Conservation (phyloP, 2,888 invertebrate species). For the Agyllia agylla region DNA sequence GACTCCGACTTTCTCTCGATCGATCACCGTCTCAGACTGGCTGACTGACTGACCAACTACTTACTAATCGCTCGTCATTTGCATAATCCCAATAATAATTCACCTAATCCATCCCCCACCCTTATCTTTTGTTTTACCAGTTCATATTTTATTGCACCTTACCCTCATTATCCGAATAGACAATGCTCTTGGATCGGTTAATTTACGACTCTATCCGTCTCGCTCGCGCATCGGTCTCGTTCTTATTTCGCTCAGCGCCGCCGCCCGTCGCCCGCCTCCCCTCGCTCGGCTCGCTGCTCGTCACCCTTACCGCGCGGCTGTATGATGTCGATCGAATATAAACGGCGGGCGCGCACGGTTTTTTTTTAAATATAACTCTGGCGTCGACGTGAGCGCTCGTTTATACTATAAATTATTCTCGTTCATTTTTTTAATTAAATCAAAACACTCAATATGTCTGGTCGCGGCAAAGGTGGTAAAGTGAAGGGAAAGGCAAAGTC, state of each 20-base stretch:
- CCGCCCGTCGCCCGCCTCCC: not conserved
- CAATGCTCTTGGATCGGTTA: not conserved
- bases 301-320: not conserved
- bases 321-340: not conserved
- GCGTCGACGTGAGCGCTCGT: not conserved
- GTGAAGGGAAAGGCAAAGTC: slow-evolving; percentile 81
- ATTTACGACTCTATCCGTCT: not conserved
- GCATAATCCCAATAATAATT: not conserved
- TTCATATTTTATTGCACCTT: not conserved
- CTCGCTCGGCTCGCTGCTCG: not conserved
- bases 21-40: not conserved
- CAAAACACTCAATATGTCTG: slow-evolving; percentile 5
- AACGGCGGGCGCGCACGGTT: not conserved
- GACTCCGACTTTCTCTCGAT: no score
- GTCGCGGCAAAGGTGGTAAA: slow-evolving; percentile 81
- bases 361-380: not conserved
- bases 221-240: not conserved
- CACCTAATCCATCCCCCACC: not conserved
- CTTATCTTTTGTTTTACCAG: not conserved
- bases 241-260: not conserved
- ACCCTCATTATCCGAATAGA: not conserved
- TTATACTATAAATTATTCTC: no score
- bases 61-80: not conserved
- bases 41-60: not conserved
- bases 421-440: not conserved